These are phyloP conservation scores for Drosophila kanekoi DNA, from an alignment of 2,888 invertebrate species.

Conservation along the genomic window DNA sequence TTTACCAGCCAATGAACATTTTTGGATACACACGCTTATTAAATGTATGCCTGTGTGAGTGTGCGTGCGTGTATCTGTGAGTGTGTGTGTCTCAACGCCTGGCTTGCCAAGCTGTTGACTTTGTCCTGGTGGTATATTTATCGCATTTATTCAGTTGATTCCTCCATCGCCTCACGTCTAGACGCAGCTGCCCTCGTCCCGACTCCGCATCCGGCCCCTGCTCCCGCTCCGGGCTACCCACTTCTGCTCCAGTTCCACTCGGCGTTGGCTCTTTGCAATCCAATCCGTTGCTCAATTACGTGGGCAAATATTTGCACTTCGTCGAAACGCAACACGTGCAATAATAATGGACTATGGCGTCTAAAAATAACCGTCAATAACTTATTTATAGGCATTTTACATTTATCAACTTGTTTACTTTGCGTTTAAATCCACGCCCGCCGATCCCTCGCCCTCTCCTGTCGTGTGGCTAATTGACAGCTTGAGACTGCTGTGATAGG, in stretches of 20 bases:
- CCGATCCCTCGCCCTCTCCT: neutral
- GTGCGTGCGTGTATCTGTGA: neutral
- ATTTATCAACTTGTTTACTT: constrained; percentile 45
- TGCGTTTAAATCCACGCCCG: neutral
- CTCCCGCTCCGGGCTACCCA: neutral
- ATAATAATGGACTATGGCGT: constrained; percentile 26
- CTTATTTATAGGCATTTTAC: constrained; percentile 57
- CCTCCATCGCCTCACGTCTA: constrained; percentile 26
- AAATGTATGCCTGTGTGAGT: constrained; percentile 20
- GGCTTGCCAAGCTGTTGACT: constrained; percentile 46
- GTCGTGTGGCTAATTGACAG: constrained; percentile 61
- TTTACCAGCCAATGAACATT: constrained; percentile 27
- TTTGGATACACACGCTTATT: constrained; percentile 35
- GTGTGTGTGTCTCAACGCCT: constrained; percentile 22
- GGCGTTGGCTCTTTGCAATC: constrained; percentile 31
- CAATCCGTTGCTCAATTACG: constrained; percentile 74
- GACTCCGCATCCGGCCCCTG: constrained; percentile 4
- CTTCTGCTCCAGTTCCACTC: neutral
- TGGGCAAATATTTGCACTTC: constrained; percentile 56
- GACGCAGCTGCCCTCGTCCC: constrained; percentile 9
- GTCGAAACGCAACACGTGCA: constrained; percentile 51
- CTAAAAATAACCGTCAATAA: constrained; percentile 45
- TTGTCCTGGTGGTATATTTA: constrained; percentile 50
- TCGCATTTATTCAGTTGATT: constrained; percentile 49
- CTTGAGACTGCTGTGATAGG: constrained; percentile 60